Evolutionary conservation across 2,888 invertebrate species (phyloP).

Genomic region (Rhingia campestris): DNA sequence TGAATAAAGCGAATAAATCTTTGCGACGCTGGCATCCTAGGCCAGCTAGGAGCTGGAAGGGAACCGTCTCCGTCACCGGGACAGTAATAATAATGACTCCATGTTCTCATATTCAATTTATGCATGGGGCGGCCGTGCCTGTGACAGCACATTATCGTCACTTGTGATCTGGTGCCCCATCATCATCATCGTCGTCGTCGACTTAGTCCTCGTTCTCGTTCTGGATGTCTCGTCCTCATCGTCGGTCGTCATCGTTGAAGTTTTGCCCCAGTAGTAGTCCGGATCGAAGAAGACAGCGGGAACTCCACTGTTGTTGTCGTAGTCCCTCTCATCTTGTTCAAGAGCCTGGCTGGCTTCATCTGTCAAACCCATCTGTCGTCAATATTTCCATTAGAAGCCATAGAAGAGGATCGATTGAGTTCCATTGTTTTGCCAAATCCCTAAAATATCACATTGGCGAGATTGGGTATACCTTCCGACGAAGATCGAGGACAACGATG

Average conservation of each 20-base stretch:
- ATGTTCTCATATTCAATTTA: constrained; percentile 74
- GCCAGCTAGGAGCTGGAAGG: constrained; percentile 27
- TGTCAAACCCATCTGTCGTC: constrained; percentile 73
- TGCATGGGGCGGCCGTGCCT: constrained; percentile 74
- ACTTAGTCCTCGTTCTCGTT: constrained; percentile 22
- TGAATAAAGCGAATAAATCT: constrained; percentile 73
- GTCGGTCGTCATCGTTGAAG: constrained; percentile 13
- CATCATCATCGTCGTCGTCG: constrained; percentile 59
- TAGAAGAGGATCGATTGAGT: constrained; percentile 44
- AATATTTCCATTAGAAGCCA: constrained; percentile 67
- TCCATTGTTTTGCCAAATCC: constrained; percentile 70
- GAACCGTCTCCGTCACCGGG: constrained; percentile 58
- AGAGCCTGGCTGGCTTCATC: constrained; percentile 46
- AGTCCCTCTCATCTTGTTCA: constrained; percentile 56
- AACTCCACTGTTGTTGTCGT: constrained; percentile 65
- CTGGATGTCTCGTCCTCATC: neutral
- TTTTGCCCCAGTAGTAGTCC: constrained; percentile 38
- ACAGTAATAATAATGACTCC: constrained; percentile 74
- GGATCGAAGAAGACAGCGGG: constrained; percentile 46
- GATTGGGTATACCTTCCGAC: neutral
- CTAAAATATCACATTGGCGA: constrained; percentile 50
- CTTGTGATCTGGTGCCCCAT: constrained; percentile 76
- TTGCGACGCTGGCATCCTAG: constrained; percentile 64
- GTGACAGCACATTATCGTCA: constrained; percentile 79
- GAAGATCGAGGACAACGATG: constrained; percentile 39